Percentiles rank a stretch among this genome's conserved stretches.
phyloP scores from a whole-genome alignment of 2,888 invertebrate species.

The Lagria hirta region DNA sequence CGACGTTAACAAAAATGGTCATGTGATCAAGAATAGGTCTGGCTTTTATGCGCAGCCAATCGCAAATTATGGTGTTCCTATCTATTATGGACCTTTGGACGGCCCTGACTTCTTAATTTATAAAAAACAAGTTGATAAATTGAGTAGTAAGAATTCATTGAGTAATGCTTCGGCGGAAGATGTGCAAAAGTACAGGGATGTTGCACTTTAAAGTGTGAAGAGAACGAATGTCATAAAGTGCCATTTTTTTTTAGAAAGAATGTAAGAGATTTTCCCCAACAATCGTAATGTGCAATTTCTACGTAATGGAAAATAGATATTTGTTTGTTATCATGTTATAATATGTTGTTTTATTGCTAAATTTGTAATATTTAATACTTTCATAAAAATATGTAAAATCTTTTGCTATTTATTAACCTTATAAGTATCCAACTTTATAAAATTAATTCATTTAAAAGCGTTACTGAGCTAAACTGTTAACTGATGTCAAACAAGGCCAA shows the following conservation, averaged over 20 bases:
- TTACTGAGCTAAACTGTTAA: no score
- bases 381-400: no score
- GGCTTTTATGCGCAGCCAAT: slow-evolving; percentile 53
- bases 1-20: slow-evolving; percentile 38
- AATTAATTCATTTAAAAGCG: no score
- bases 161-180: slow-evolving; percentile 54
- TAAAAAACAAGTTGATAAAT: slow-evolving; percentile 51
- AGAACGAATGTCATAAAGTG: no score
- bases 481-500: no score
- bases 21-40: slow-evolving; percentile 48
- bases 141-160: slow-evolving; percentile 49
- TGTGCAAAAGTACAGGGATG: slow-evolving; percentile 54
- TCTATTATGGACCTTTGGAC: slow-evolving; percentile 53
- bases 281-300: slow-evolving; percentile 25
- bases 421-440: no score
- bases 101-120: slow-evolving; percentile 54
- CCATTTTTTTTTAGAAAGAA: neutral
- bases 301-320: slow-evolving; percentile 7
- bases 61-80: slow-evolving; percentile 52
- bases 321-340: slow-evolving; percentile 18
- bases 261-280: slow-evolving; percentile 5
- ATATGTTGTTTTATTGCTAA: slow-evolving; percentile 9
- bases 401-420: no score
- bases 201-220: slow-evolving; percentile 45
- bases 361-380: no score